Evolutionary conservation across 2,888 invertebrate species (phyloP).

Genomic region (Melanostoma mellinum): DNA sequence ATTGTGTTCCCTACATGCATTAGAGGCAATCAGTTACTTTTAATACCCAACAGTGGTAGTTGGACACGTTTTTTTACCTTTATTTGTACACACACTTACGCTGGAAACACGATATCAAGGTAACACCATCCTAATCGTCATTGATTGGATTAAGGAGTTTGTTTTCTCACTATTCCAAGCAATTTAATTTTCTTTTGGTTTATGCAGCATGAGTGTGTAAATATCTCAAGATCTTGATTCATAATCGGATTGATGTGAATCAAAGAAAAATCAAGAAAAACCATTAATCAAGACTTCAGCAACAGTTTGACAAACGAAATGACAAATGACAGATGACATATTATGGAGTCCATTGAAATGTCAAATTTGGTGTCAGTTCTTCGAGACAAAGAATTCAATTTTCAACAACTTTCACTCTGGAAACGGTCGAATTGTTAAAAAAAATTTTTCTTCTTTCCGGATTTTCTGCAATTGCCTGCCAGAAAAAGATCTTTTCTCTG

Average conservation of each 20-base stretch:
- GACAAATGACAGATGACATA: slow-evolving; percentile 49
- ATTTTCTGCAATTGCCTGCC: slow-evolving; percentile 30
- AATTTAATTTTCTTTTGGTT: slow-evolving; percentile 17
- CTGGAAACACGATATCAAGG: slow-evolving; percentile 43
- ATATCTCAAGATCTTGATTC: slow-evolving; percentile 17
- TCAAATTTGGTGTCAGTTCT: slow-evolving; percentile 46
- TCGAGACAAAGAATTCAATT: not conserved
- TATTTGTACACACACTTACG: not conserved
- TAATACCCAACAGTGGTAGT: slow-evolving; percentile 15
- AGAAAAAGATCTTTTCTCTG: not conserved
- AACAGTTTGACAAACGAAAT: slow-evolving; percentile 55
- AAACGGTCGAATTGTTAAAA: slow-evolving; percentile 19
- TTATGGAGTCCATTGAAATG: slow-evolving; percentile 28
- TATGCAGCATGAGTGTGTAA: not conserved
- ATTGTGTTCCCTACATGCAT: slow-evolving; percentile 18
- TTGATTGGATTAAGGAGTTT: slow-evolving; percentile 69
- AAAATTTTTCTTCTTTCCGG: slow-evolving; percentile 18
- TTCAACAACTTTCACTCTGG: slow-evolving; percentile 9
- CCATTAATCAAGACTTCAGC: slow-evolving; percentile 59
- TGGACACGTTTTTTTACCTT: slow-evolving; percentile 21
- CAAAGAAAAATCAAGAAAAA: slow-evolving; percentile 12
- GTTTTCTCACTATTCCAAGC: slow-evolving; percentile 8
- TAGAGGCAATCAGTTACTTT: slow-evolving; percentile 10
- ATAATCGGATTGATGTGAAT: slow-evolving; percentile 50
- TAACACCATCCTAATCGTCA: slow-evolving; percentile 55